These are phyloP conservation scores for Antechinus flavipes DNA, from an alignment of 2,113 vertebrate genomes.

Conservation along the genomic window DNA sequence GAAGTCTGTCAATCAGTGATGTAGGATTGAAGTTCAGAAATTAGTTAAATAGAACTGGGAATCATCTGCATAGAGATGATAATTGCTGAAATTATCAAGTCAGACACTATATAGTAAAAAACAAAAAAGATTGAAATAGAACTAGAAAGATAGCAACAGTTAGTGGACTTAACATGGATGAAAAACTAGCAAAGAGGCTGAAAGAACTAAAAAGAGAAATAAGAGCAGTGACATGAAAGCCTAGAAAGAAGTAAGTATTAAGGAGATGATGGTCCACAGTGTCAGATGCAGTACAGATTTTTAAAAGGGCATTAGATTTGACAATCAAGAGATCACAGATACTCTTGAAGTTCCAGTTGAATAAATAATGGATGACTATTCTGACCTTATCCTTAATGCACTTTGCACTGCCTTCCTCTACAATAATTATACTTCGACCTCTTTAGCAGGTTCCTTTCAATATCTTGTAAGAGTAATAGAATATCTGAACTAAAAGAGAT, in stretches of 20 bases:
- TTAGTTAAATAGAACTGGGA: not conserved
- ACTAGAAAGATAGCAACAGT: not conserved
- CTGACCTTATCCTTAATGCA: not conserved
- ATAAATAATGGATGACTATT: not conserved
- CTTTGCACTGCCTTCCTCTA: not conserved
- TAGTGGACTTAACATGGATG: not conserved
- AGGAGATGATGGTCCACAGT: not conserved
- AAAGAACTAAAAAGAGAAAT: not conserved
- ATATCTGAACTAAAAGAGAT: not conserved
- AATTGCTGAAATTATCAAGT: not conserved
- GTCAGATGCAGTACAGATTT: not conserved
- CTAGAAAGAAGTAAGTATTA: not conserved
- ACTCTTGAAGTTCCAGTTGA: not conserved
- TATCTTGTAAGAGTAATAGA: not conserved
- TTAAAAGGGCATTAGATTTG: not conserved
- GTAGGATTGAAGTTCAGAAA: not conserved
- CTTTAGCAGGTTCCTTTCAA: not conserved
- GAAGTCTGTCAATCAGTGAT: not conserved
- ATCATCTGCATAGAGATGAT: not conserved
- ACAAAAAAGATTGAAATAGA: not conserved
- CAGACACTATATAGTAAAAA: not conserved
- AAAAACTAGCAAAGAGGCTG: not conserved
- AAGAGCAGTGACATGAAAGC: not conserved
- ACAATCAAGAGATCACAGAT: not conserved
- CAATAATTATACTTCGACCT: not conserved